Conservation (phyloP, 2,113 vertebrate species). For the Oncorhynchus clarkii region DNA sequence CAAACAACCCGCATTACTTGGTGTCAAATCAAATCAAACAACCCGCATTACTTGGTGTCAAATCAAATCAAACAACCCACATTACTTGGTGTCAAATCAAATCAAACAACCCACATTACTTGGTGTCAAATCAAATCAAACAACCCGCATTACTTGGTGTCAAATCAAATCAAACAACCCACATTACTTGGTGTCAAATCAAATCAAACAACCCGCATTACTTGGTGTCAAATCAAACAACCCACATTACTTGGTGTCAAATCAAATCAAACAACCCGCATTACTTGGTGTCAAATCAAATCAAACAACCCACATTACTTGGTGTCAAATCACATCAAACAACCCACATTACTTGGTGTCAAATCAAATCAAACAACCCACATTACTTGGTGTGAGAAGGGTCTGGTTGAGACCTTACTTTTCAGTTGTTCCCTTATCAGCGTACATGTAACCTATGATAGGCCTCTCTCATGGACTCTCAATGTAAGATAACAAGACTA, state of each 20-base stretch:
- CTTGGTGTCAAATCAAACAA: neutral
- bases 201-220: neutral
- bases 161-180: no score
- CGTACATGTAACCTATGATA: neutral
- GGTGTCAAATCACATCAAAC: neutral
- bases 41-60: neutral
- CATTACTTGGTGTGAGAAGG: neutral
- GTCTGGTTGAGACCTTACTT: neutral
- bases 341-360: neutral
- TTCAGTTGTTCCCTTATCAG: neutral
- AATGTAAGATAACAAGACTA: neutral
- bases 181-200: no score
- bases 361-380: no score
- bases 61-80: neutral
- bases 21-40: neutral
- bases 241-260: no score
- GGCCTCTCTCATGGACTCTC: neutral
- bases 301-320: neutral
- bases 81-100: neutral
- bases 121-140: neutral
- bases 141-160: neutral
- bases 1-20: neutral
- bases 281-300: no score
- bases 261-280: neutral
- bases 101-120: neutral